Evolutionary conservation across 2,113 vertebrate species (phyloP).

Genomic region (Mesembrinibis cayennensis): DNA sequence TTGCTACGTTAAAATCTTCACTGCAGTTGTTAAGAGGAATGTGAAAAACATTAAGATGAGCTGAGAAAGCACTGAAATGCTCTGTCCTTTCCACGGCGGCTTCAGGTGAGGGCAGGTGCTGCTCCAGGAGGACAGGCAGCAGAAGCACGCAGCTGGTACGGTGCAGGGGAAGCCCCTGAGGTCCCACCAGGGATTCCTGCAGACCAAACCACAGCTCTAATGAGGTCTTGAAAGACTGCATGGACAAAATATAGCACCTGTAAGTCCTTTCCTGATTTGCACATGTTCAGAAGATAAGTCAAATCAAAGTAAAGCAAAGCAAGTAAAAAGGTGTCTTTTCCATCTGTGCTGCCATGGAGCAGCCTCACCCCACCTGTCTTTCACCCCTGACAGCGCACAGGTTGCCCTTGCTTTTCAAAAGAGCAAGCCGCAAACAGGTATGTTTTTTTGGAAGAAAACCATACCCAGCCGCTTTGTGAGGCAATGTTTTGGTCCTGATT

Average conservation of each 20-base stretch:
- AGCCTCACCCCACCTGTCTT: not conserved
- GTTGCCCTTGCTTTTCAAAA: not conserved
- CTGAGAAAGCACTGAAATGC: not conserved
- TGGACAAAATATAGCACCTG: not conserved
- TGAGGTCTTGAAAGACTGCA: not conserved
- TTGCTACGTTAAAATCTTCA: not conserved
- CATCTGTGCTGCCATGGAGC: not conserved
- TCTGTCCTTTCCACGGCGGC: not conserved
- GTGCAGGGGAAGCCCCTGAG: not conserved
- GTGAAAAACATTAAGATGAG: not conserved
- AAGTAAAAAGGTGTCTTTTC: not conserved
- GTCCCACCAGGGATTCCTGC: not conserved
- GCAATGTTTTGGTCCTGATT: not conserved
- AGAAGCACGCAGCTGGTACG: rapidly evolving
- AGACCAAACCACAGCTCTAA: not conserved
- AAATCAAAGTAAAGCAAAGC: not conserved
- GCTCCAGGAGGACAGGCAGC: not conserved
- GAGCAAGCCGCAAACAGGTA: not conserved
- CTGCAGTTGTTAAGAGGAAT: not conserved
- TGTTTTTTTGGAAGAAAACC: not conserved
- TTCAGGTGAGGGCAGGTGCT: not conserved
- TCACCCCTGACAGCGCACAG: not conserved
- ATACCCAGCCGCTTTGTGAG: not conserved
- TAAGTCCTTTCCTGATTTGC: not conserved
- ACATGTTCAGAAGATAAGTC: not conserved